Evolutionary conservation across 2,113 vertebrate species (phyloP), one percentile per base, ranked within the genome.

Genomic region (Neotoma lepida): DNA sequence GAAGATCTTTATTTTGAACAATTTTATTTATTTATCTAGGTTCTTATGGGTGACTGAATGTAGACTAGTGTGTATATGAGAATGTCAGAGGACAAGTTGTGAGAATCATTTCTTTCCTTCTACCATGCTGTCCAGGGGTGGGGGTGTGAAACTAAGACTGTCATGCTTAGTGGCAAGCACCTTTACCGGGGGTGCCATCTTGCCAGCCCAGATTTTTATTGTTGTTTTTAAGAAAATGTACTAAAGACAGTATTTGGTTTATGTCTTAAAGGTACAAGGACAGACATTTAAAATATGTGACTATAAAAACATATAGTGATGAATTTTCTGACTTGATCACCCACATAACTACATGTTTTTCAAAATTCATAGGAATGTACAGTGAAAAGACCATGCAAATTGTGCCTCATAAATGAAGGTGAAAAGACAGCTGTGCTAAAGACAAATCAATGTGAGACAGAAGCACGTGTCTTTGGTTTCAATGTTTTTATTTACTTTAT

Each of bases 401-500:
- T 82, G 24, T 51, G 44, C 33, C 54, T 78, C 33, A 61, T 90
- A 74, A 91, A 81, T 41, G 6, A 26, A 71, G 18, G 30, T 88
- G 35, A 78, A n/a, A 14, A 91, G 24, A 90, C 26, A 74, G 10
- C 20, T 93, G 18, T 22, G 10, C 3, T 9, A n/a, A 63, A 76
- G 41, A 13, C 30, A 85, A 35, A 24, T 54, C 12, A 85, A 9
- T 26, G 26, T 18, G 30, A n/a, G 13, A 49, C 18, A 77, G 51
- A 90, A 86, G 20, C 13, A 14, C 82, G 33, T 28, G 6, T 49
- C 49, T 80, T 88, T 70, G 41, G 81, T 91, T 86, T 76, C 71
- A 94, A 82, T 77, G 22, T 4, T 96, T 86, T 56, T 58, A 3
- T 80, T 90, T 93, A 44, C 61, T 88, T 93, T 88, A 71, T 39